Evolutionary conservation across 2,888 invertebrate genomes (phyloP), one percentile per base, ranked within the genome.

Genomic region (Unio delphinus): DNA sequence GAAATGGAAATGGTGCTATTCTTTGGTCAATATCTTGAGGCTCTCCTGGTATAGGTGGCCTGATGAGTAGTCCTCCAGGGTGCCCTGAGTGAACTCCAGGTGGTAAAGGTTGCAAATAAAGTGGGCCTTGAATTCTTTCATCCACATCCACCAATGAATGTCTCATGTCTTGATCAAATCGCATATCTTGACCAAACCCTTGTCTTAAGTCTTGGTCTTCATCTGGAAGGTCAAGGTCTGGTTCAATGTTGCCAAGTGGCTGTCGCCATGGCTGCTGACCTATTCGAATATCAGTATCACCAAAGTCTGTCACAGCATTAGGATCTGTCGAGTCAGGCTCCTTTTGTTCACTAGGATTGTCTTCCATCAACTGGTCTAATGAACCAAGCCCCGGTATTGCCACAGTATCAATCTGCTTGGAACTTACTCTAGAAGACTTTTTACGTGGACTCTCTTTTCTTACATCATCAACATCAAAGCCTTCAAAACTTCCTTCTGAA

Each of bases 21-120:
- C 80, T 77, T 61, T 79, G 78, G 61, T 80, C 79, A 26, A 79
- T 74, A 75, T 79, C 80, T 18, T 72, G 60, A n/a, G 69, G 63
- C n/a, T 67, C 68, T 20, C 65, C 70, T 26, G 70, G 63, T 28
- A 73, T 55, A 23, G 76, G 68, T 17, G 74, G 73, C 56, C 69
- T 64, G 17, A 62, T 68, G 15, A 30, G 63, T 8, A 64, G 67
- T n/a, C 71, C 68, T 18, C 68, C 74, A 55, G 72, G 68, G 55
- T 64, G 64, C 18, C 64, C 64, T 23, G 62, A 15, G n/a, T 58
- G 59, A 61, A 34, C 55, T 57, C 54, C 18, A 59, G 23, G 59
- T 26, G 65, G 61, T 23, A 55, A 8, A 28, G 63, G 61, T 15
- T 26, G 61, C 23, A 60, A 61, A 28, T 63, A 61, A 54, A 57